Base-by-base conservation (phyloP, 2,888 invertebrate species). In the Eucera pruinosa region DNA sequence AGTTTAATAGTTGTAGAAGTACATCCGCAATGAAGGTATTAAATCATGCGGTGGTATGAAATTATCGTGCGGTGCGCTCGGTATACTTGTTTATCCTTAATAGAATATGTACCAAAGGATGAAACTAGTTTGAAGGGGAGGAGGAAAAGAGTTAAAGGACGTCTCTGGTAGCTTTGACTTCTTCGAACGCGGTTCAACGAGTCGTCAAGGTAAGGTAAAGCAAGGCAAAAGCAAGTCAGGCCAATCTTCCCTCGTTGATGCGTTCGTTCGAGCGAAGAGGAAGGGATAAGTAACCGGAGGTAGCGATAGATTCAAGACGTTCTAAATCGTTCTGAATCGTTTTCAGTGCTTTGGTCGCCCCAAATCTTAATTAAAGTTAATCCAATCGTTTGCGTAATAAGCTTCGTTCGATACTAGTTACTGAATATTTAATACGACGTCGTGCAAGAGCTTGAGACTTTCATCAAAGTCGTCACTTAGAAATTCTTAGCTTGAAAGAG, bases 171-270 rank as follows among this genome's bases (percentile, higher is more conserved):
- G 67, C 65, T 70, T 64, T 68, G 78, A 83, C 69, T 81, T 81
- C 82, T 77, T 77, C 64, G 58, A 71, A 81, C 67, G 52, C 64
- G 84, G 62, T 69, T 64, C 60, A 70, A 81, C 84, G 69, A 84
- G 81, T 72, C 70, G 78, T 72, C 60, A 57, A 50, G 76, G 62
- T 68, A 66, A 62, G 67, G 67, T 66, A 55, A 81, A 36, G 52
- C 57, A 23, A 69, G 43, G 78, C 69, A 81, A 81, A 73, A 55
- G 70, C 68, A 41, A 61, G 78, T 54, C 79, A 79, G 70, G 62
- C 65, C 83, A 61, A 83, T 85, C 82, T 41, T 74, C 83, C 72
- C 73, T 84, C 84, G 85, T 83, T 82, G 80, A 75, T 84, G 77
- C 71, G 75, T 64, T 74, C 74, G 82, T 72, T 74, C 71, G 65